These are phyloP conservation scores for Uria aalge DNA, from an alignment of 2,113 vertebrate species.

Conservation along the genomic window DNA sequence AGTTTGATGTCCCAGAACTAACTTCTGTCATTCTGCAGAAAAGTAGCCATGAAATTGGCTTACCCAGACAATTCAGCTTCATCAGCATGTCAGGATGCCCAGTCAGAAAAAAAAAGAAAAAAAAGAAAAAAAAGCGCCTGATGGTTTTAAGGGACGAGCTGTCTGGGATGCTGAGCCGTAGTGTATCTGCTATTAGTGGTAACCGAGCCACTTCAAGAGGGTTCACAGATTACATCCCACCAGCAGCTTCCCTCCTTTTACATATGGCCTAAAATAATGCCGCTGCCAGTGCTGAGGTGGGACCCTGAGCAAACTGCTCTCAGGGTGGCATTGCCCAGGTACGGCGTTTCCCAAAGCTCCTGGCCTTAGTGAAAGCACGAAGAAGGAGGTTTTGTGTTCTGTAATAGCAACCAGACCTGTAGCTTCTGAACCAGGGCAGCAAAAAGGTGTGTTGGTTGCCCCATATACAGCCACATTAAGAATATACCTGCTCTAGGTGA, in stretches of 20 bases:
- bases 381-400: neutral
- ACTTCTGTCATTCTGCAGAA: neutral
- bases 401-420: accelerated
- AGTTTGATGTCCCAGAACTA: neutral
- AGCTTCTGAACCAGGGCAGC: neutral
- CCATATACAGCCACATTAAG: neutral
- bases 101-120: too few relatives aligned
- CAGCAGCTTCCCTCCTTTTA: neutral
- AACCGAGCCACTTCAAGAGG: neutral
- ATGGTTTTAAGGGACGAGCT: neutral
- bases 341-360: accelerated
- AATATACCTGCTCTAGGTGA: neutral
- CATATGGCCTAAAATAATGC: accelerated
- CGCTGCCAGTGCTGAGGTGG: neutral
- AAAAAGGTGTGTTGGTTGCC: neutral
- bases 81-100: neutral
- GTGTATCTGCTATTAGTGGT: neutral
- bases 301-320: neutral
- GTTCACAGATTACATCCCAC: neutral
- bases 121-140: neutral
- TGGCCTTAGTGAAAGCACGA: accelerated
- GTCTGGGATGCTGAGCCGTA: neutral
- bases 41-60: neutral
- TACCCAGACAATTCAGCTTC: neutral
- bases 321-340: neutral